These are phyloP conservation scores for Philhelius pedissequus DNA, from an alignment of 2,888 invertebrate genomes.

Conservation along the genomic window DNA sequence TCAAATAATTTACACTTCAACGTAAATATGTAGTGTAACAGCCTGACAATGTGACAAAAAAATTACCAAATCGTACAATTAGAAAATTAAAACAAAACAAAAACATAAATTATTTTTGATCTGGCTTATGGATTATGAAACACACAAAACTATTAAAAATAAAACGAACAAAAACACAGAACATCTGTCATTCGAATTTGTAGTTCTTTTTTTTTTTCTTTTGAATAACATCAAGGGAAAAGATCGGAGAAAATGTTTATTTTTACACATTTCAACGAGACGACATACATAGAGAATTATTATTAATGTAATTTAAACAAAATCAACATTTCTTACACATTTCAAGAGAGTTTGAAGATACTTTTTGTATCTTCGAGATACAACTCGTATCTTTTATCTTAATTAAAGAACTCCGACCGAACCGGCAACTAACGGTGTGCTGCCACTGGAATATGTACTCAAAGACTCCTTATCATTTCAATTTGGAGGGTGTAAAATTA, in stretches of 20 bases:
- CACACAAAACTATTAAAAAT: not conserved
- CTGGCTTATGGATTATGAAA: not conserved
- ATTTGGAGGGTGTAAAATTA: not conserved
- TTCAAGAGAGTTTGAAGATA: not conserved
- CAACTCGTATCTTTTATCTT: not conserved
- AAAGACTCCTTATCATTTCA: not conserved
- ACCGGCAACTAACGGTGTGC: not conserved
- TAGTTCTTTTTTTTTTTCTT: not conserved
- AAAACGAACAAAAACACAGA: not conserved
- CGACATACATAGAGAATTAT: not conserved
- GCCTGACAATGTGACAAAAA: not conserved
- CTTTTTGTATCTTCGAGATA: not conserved
- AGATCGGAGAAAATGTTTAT: constrained; percentile 47
- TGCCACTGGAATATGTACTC: not conserved
- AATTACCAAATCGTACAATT: not conserved
- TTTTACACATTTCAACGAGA: constrained; percentile 27
- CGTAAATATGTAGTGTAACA: too few species aligned
- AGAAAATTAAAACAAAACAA: not conserved
- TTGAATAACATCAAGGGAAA: not conserved
- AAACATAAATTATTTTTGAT: not conserved
- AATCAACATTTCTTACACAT: not conserved
- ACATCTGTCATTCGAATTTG: constrained; percentile 49
- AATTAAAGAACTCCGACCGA: not conserved
- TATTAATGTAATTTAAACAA: not conserved
- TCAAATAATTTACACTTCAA: constrained; percentile 20